Percentiles rank a stretch among this genome's conserved stretches.
Conservation (phyloP, 1,140 invertebrate genomes). For the Gryllus bimaculatus region DNA sequence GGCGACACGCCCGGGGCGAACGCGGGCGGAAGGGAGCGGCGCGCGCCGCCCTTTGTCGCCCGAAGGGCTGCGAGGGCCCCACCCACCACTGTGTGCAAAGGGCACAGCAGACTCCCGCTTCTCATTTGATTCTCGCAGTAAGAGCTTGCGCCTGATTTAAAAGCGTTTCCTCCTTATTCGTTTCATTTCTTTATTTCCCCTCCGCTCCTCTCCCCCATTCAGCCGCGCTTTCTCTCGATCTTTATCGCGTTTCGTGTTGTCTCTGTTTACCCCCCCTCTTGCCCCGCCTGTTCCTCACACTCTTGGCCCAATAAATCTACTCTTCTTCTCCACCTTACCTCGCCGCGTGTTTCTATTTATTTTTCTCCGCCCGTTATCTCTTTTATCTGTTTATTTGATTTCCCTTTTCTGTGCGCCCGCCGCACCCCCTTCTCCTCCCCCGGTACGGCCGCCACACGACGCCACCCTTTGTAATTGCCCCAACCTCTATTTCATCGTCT, state of each 20-base stretch:
- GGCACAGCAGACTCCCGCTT: neutral
- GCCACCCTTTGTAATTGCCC: neutral
- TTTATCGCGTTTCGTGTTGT: neutral
- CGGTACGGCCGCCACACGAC: too few species aligned
- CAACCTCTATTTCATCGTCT: neutral
- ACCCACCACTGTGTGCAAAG: neutral
- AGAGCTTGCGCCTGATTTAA: neutral
- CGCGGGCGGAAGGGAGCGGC: too few species aligned
- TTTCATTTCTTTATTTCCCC: neutral
- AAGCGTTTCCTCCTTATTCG: neutral
- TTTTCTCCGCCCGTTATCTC: neutral
- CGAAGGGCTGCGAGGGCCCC: too few species aligned
- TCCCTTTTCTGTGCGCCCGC: neutral
- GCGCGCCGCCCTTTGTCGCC: neutral
- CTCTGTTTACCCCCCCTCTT: neutral
- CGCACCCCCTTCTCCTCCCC: neutral
- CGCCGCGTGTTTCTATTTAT: neutral
- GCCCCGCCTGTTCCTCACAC: neutral
- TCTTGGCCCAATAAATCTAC: neutral
- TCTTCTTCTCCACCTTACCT: neutral
- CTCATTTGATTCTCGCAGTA: neutral
- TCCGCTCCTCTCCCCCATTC: neutral
- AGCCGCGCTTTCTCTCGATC: neutral
- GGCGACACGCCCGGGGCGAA: too few species aligned
- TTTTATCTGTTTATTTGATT: slow-evolving; percentile 6